phyloP scores from a whole-genome alignment of 2,888 invertebrate species.

The Diogma glabrata region DNA sequence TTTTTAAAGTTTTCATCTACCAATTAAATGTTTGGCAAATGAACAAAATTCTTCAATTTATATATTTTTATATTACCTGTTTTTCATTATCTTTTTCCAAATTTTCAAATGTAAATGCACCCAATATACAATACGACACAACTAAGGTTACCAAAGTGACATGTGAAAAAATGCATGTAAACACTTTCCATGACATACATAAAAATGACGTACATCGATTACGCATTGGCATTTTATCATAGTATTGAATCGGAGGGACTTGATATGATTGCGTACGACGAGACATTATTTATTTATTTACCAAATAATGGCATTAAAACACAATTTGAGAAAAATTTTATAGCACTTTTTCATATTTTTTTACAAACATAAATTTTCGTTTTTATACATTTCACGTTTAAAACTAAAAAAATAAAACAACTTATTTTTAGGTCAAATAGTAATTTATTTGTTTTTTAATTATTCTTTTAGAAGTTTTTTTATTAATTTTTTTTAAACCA shows the following conservation, averaged over 20 bases:
- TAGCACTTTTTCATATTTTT: not conserved
- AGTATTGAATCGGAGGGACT: constrained; percentile 4
- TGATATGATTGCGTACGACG: constrained; percentile 10
- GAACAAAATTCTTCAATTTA: too few species aligned
- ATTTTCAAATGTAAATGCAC: constrained; percentile 74
- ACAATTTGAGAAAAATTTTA: too few species aligned
- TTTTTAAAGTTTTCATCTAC: too few species aligned
- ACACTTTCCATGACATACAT: constrained; percentile 56
- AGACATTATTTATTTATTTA: constrained; percentile 6
- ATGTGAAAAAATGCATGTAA: constrained; percentile 79
- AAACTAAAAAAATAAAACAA: not conserved
- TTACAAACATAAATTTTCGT: not conserved
- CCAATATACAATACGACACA: constrained; percentile 79
- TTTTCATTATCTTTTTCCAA: constrained; percentile 64
- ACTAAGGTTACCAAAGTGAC: constrained; percentile 78
- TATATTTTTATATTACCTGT: too few species aligned
- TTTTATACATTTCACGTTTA: not conserved
- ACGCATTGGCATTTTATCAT: constrained; percentile 13
- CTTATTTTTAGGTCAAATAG: too few species aligned
- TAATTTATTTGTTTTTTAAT: too few species aligned
- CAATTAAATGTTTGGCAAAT: too few species aligned
- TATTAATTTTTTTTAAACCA: too few species aligned
- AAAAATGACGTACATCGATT: constrained; percentile 33
- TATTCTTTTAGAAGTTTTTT: too few species aligned
- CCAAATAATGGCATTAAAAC: not conserved